Evolutionary conservation across 1,140 invertebrate genomes (phyloP), one percentile per base, ranked within the genome.

Genomic region (Amyelois transitella): DNA sequence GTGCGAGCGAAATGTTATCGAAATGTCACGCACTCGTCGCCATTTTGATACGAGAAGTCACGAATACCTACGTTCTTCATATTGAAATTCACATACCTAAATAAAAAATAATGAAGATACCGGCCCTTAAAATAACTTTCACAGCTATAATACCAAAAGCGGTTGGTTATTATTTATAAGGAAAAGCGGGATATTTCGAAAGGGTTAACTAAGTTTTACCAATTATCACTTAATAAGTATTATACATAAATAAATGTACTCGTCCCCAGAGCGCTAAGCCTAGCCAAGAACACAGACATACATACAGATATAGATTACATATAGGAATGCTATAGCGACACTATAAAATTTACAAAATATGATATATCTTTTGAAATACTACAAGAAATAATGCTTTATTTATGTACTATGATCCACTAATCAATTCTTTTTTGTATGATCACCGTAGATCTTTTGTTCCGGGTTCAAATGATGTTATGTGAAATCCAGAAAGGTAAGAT

Each of bases 291-390:
- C 72, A 70, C 64, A 75, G 73, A 79, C 72, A 76, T 74, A 60
- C 32, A 64, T 55, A 58, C 53, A 63, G 72, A 14, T 66, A 68
- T 72, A 86, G 76, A 63, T 77, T 81, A 84, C 64, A 82, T 77
- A 77, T 77, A 77, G 60, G 77, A 70, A 72, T 64, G 79, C 81
- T 87, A 83, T 85, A 87, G 84, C 84, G 73, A 86, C 77, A 81
- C 82, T 87, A 87, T 86, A 87, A 86, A 87, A 87, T 87, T 84
- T 87, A 87, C 84, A 87, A 87, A 87, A 87, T 87, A 87, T 87
- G 84, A 87, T 84, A 83, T 87, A 83, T 84, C 76, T 86, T 83
- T 81, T 79, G 81, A 83, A 77, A 85, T 67, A 74, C 81, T 85
- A 87, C 81, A 81, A 70, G 77, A 85, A 83, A 84, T 81, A 81